Conservation (phyloP, 2,797 vertebrate genomes). For the Myotis pilosus region DNA sequence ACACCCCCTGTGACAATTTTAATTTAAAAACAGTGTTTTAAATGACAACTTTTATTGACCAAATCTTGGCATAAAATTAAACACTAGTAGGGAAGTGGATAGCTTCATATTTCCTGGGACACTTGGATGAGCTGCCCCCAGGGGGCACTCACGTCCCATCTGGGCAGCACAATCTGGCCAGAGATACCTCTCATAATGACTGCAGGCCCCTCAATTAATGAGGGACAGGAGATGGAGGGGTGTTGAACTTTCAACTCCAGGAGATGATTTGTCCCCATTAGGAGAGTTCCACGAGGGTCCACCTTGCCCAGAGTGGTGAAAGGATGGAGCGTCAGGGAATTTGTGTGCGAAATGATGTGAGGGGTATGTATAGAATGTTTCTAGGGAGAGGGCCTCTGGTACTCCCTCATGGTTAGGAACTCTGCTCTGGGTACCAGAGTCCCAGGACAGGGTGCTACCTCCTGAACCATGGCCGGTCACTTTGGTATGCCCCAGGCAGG, state of each 20-base stretch:
- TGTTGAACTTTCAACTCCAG: neutral
- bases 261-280: neutral
- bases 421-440: neutral
- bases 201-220: no score
- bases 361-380: neutral
- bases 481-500: neutral
- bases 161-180: neutral
- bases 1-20: neutral
- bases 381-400: neutral
- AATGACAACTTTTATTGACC: neutral
- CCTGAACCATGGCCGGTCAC: neutral
- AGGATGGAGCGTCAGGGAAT: neutral
- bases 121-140: neutral
- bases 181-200: accelerated
- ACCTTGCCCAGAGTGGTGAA: neutral
- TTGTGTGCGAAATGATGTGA: neutral
- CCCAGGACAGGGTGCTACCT: neutral
- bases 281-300: neutral
- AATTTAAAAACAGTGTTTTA: neutral
- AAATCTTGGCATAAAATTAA: neutral
- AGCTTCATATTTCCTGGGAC: neutral
- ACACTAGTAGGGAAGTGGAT: neutral
- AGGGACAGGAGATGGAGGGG: neutral
- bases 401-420: neutral
- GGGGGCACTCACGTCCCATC: slow-evolving; percentile 24